Base-by-base conservation (phyloP, 2,888 invertebrate species). In the Parnassius mnemosyne region DNA sequence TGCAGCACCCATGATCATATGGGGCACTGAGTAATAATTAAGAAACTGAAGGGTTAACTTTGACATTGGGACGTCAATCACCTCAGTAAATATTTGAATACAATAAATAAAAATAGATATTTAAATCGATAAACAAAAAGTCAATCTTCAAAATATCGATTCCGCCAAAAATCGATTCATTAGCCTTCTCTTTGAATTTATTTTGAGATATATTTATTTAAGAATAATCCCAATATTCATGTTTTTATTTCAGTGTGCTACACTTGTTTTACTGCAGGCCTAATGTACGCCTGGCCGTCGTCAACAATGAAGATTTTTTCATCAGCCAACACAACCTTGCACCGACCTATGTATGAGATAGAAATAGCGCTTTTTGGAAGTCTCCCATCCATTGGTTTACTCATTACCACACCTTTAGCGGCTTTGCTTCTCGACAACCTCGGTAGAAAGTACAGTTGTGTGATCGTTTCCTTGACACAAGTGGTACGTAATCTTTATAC, bases 231-330 rank as follows among this genome's bases (percentile, higher is more conserved):
- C 20, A 20, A 20, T 20, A 20, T 2, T 20, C 2, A 20, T 2
- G 20, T 20, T 20, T 59, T 42, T 53, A 3, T 67, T 65, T 20
- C 64, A 76, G 76, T 71, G 47, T 71, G 74, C 63, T 68, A 64
- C 54, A 51, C 68, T 25, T 70, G 70, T 16, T 49, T 71, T 25
- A 66, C 56, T 12, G 43, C 73, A 60, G 71, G 71, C 3, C 20
- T 73, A 9, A 69, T 73, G 55, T 71, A 69, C 46, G 57, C 71
- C 16, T 75, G 72, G 73, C 75, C 76, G 0, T 74, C 76, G 0
- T 73, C 72, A 2, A 74, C 73, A 1, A 53, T 69, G 16, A 64
- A 54, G 41, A 58, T 72, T 34, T 76, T 75, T 63, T 58, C 66
- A 3, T 73, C 74, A 2, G 47, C 51, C 5, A 70, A 70, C 58